phyloP scores from a whole-genome alignment of 2,888 invertebrate genomes.

The Stenodema calcarata region DNA sequence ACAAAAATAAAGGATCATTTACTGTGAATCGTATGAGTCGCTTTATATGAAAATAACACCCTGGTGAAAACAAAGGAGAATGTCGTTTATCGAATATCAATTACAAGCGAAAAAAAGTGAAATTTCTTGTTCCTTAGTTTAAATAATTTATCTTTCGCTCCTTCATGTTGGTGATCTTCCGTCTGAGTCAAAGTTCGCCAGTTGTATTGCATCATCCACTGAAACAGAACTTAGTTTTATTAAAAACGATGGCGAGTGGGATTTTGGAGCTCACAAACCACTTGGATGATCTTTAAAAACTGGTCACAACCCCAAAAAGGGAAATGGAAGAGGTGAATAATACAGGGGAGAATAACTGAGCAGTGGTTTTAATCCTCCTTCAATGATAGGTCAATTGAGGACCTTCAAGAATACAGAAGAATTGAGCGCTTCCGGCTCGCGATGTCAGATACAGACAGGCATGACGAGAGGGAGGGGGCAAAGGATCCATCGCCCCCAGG shows the following conservation, averaged over 20 bases:
- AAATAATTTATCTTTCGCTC: background rate
- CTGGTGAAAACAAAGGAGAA: background rate
- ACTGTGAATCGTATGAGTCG: background rate
- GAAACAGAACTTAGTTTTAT: background rate
- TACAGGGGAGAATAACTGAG: too few species aligned
- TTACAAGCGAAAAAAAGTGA: background rate
- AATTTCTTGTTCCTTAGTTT: background rate
- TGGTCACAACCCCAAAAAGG: too few species aligned
- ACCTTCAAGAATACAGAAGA: too few species aligned
- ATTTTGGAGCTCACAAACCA: background rate
- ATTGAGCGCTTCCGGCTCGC: too few species aligned
- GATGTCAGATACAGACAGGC: too few species aligned
- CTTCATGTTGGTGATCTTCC: background rate
- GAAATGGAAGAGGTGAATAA: too few species aligned
- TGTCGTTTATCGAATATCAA: background rate
- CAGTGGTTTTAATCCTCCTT: too few species aligned
- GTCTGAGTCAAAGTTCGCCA: background rate
- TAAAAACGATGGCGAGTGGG: background rate
- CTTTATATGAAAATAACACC: background rate
- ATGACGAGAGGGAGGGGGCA: too few species aligned
- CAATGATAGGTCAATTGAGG: too few species aligned
- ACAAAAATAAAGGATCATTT: background rate
- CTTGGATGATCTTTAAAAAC: too few species aligned
- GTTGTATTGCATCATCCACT: conserved; percentile 23
- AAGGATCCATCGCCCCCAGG: too few species aligned